Percentiles rank a stretch among this genome's conserved stretches.
Conservation (phyloP, 35 echinoderm and acorn worm genomes). For the Amphiura filiformis region DNA sequence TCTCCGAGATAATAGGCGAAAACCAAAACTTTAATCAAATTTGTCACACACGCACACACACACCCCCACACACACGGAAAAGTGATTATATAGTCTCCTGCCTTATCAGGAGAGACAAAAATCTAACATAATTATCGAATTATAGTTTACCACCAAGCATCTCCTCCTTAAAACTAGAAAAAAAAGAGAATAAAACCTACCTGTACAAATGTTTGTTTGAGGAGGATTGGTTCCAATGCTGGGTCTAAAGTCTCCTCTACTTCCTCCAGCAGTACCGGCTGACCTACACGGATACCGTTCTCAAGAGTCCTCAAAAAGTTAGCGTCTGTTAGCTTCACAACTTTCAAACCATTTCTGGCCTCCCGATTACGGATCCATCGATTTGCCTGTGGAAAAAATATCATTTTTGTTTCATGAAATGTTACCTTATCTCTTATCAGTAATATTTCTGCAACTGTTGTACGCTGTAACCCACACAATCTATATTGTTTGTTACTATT, state of each 20-base stretch:
- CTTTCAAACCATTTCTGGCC: slow-evolving; percentile 87
- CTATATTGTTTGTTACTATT: no score
- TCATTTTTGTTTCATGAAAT: neutral
- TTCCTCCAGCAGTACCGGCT: slow-evolving; percentile 92
- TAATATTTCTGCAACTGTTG: neutral
- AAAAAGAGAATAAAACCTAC: no score
- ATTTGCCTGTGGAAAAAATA: slow-evolving; percentile 63
- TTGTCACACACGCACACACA: no score
- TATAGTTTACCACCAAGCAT: no score
- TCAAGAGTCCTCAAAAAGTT: slow-evolving; percentile 93
- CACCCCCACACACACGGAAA: no score
- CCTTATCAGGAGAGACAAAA: no score
- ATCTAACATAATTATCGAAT: no score
- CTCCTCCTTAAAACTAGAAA: no score
- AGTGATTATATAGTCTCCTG: no score
- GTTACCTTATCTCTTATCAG: neutral
- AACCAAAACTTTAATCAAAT: no score
- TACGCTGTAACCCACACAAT: no score
- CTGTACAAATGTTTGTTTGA: slow-evolving; percentile 94
- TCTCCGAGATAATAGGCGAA: no score
- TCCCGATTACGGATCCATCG: slow-evolving; percentile 95
- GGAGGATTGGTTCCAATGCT: slow-evolving; percentile 94
- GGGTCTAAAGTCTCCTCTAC: slow-evolving; percentile 89
- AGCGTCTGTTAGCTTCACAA: slow-evolving; percentile 91
- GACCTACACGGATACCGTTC: slow-evolving; percentile 85